phyloP scores from a whole-genome alignment of 2,797 vertebrate genomes.

The Hybognathus amarus region DNA sequence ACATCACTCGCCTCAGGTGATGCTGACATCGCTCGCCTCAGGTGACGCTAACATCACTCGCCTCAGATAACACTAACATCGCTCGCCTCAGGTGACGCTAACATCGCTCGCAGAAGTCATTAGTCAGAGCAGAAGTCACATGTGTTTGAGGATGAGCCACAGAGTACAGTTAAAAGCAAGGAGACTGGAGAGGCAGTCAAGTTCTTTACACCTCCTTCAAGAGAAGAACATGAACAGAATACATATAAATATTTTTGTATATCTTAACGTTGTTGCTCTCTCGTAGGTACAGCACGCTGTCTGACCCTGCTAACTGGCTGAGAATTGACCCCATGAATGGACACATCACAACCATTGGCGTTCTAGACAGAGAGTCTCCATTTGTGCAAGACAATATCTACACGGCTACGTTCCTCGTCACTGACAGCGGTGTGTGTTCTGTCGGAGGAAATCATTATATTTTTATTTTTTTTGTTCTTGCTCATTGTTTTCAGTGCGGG shows the following conservation, averaged over 20 bases:
- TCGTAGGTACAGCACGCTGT: constrained; percentile 90
- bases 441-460: background rate
- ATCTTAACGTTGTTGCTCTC: constrained; percentile 34
- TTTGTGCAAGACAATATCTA: constrained; percentile 95
- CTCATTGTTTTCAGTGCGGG: too few relatives aligned
- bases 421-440: constrained; percentile 87
- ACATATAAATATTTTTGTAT: background rate
- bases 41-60: too few relatives aligned
- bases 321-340: constrained; percentile 89
- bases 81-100: too few relatives aligned
- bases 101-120: too few relatives aligned
- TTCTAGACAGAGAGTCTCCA: constrained; percentile 93
- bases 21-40: too few relatives aligned
- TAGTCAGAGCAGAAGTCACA: background rate
- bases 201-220: background rate
- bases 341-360: constrained; percentile 87
- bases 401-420: constrained; percentile 93
- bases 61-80: too few relatives aligned
- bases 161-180: background rate
- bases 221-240: background rate
- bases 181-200: background rate
- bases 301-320: constrained; percentile 94
- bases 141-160: background rate
- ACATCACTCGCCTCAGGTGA: too few relatives aligned
- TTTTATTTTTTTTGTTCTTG: background rate